Base-by-base conservation (phyloP, 1,140 invertebrate genomes). In the Nasonia giraulti region DNA sequence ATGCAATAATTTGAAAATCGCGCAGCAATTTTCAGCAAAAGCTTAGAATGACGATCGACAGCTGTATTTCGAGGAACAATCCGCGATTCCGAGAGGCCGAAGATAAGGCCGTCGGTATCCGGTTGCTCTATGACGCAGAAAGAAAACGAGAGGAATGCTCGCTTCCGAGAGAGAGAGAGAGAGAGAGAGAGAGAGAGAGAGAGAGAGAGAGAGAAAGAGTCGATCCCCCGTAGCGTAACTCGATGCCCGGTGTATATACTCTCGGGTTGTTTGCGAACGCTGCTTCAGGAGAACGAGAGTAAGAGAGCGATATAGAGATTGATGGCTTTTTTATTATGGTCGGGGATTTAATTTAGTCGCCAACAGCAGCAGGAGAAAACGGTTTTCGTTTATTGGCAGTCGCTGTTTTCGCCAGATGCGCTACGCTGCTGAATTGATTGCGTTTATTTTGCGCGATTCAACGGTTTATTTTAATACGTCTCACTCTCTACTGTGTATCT, bases 241-340 rank as follows among this genome's bases (percentile, higher is more conserved):
- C 77, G 77, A 84, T 31, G 82, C 82, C 62, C 37, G 62, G 75
- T 55, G 33, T 37, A 17, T 55, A 50, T 50, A 69, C 37, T 77
- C 77, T 78, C 74, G 31, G 73, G 75, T 82, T 82, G 80, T 82
- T 82, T 82, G 33, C 80, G 44, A 73, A 47, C 14, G 68, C 12
- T 23, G 8, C 50, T 62, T n/a, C 66, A 12, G 44, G 68, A 31
- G 66, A 11, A 37, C 12, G 55, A 55, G 27, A 20, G 37, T 23
- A 6, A 0, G 23, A 31, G 68, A 55, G 55, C 23, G 33, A 44
- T 77, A 83, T 75, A 55, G 75, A 80, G 83, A 84, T 84, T 84
- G 76, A 84, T 84, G 83, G 77, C 66, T 80, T 84, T 84, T 84
- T 84, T 80, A 84, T 80, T 79, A 80, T 66, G 27, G 31, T 44